These are phyloP conservation scores for Bilobella aurantiaca DNA, from an alignment of 1,140 invertebrate species.

Conservation along the genomic window DNA sequence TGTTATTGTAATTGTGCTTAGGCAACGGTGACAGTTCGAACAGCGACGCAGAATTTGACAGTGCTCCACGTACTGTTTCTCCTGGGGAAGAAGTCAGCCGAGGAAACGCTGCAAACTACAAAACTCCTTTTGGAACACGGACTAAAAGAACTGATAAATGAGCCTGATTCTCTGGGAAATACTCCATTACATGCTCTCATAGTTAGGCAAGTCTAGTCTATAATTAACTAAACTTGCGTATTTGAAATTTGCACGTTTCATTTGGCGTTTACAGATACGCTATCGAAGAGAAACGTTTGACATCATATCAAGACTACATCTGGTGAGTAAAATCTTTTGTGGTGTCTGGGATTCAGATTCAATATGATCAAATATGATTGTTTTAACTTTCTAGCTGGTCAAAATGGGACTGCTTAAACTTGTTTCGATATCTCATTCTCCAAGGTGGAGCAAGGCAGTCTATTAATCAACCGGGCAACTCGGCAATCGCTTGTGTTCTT, in stretches of 20 bases:
- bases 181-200: slow-evolving; percentile 54
- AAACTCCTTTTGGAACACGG: slow-evolving; percentile 55
- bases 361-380: not conserved
- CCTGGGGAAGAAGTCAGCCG: slow-evolving; percentile 51
- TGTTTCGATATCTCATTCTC: slow-evolving; percentile 49
- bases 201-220: slow-evolving; percentile 42
- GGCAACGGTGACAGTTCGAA: slow-evolving; percentile 50
- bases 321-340: not conserved
- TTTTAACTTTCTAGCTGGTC: slow-evolving; percentile 25
- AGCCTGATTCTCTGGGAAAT: slow-evolving; percentile 55
- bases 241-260: not conserved
- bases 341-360: too few relatives aligned
- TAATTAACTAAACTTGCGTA: not conserved
- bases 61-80: slow-evolving; percentile 55
- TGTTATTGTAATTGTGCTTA: not conserved
- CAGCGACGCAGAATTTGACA: slow-evolving; percentile 63
- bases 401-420: slow-evolving; percentile 51
- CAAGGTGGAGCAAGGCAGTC: slow-evolving; percentile 55
- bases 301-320: slow-evolving; percentile 43
- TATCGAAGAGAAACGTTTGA: slow-evolving; percentile 56
- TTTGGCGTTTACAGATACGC: slow-evolving; percentile 44
- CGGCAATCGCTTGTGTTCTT: slow-evolving; percentile 57
- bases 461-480: slow-evolving; percentile 60
- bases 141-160: slow-evolving; percentile 59
- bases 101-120: slow-evolving; percentile 55